Evolutionary conservation across 2,888 invertebrate genomes (phyloP), one percentile per base, ranked within the genome.

Genomic region (Agapostemon virescens): DNA sequence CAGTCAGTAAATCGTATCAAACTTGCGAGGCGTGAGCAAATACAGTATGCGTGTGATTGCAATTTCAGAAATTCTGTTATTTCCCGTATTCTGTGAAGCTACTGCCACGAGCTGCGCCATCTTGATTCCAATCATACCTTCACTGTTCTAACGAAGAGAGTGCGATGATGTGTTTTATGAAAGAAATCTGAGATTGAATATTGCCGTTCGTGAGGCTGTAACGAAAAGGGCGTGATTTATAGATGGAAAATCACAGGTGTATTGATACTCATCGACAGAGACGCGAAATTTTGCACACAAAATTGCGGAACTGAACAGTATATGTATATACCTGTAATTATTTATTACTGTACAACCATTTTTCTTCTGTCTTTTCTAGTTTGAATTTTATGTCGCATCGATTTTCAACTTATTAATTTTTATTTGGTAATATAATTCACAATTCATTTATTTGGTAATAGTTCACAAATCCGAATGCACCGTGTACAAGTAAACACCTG

Each of bases 51-150:
- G 13, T 30, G 66, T 55, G 66, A 66, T 67, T 69, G 26, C 69
- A 61, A 66, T 78, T 69, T 66, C n/a, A 30, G n/a, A 40, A 26
- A 55, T 68, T 26, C 36, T 26, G 20, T 15, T 40, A 69, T 52
- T 69, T 69, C 38, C 7, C 52, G 30, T 6, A n/a, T 26, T 40
- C 49, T 9, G 49, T 63, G 61, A 15, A 40, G 15, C 71, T 73
- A n/a, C 15, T 45, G 40, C 45, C 45, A n/a, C 58, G 49, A 49
- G 4, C 49, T 11, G 13, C n/a, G 26, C 33, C 17, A 4, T 38
- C 20, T 42, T 58, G 42, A 68, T 73, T 63, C 17, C 30, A 15
- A 23, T 42, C 33, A 49, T n/a, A 74, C 45, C 64, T 55, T 74
- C 23, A 9, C 55, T 36, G 17, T 2, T 38, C 1, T 42, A 55